phyloP scores from a whole-genome alignment of 2,113 vertebrate species.

The Calcarius ornatus region DNA sequence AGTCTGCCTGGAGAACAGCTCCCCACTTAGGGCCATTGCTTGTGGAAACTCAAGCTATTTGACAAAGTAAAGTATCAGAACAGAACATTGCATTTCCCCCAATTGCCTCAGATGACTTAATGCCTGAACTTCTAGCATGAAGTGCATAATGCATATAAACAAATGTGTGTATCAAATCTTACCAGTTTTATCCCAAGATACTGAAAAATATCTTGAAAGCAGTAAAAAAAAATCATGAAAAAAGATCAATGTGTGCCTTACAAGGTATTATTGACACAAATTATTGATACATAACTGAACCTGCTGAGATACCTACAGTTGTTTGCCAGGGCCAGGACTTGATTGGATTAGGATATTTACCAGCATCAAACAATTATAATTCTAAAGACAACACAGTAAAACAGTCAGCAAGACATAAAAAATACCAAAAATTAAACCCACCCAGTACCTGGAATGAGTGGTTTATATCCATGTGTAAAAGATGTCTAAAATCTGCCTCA shows the following conservation, averaged over 20 bases:
- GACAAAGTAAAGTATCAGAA: slow-evolving; percentile 24
- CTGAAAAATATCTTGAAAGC: neutral
- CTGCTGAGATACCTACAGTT: neutral
- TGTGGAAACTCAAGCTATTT: slow-evolving; percentile 75
- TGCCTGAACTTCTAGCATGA: neutral
- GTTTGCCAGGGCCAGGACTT: neutral
- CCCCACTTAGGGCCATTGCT: slow-evolving; percentile 70
- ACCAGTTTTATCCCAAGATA: neutral
- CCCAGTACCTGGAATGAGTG: slow-evolving; percentile 78
- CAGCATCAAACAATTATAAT: neutral
- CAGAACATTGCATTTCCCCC: neutral
- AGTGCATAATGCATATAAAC: neutral
- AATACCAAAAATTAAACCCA: neutral
- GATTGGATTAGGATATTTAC: neutral
- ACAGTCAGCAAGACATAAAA: neutral
- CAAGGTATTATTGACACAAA: neutral
- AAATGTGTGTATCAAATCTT: neutral
- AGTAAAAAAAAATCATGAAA: neutral
- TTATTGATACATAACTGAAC: neutral
- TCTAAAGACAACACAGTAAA: neutral
- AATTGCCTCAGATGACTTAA: neutral
- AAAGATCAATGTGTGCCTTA: neutral
- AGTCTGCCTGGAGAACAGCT: slow-evolving; percentile 65
- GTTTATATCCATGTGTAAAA: slow-evolving; percentile 68
- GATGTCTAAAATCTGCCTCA: slow-evolving; percentile 34